Percentiles rank a stretch among this genome's conserved stretches.
Conservation (phyloP, 2,888 invertebrate species). For the Nysson spinosus region DNA sequence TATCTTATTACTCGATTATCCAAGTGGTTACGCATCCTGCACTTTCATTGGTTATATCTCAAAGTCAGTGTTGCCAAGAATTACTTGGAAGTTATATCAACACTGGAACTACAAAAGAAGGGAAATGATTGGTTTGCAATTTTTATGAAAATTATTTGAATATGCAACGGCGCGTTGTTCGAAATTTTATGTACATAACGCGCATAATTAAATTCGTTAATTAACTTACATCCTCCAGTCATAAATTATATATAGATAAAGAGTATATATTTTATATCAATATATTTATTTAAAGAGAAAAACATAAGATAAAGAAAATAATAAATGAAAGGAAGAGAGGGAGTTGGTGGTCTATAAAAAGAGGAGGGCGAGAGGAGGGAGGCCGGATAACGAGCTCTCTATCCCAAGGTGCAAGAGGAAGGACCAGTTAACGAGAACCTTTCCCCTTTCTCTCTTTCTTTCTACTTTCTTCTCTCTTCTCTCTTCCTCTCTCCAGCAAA, state of each 20-base stretch:
- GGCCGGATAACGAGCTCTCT: neutral
- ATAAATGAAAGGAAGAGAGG: neutral
- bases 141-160: too few relatives aligned
- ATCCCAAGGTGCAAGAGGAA: constrained; percentile 20
- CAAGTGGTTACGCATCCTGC: constrained; percentile 61
- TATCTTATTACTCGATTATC: constrained; percentile 62
- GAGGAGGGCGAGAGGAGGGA: constrained; percentile 26
- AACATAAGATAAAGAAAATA: too few relatives aligned
- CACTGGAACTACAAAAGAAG: neutral
- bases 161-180: too few relatives aligned
- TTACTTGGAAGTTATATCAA: constrained; percentile 45
- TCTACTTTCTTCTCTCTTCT: neutral
- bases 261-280: too few relatives aligned
- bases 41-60: constrained; percentile 60
- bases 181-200: too few relatives aligned
- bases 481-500: constrained; percentile 33
- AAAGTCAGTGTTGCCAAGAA: constrained; percentile 44
- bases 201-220: too few relatives aligned
- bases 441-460: constrained; percentile 8
- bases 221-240: too few relatives aligned
- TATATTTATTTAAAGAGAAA: too few relatives aligned
- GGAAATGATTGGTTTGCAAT: neutral
- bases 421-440: neutral
- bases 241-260: too few relatives aligned
- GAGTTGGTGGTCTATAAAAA: constrained; percentile 5